phyloP scores from a whole-genome alignment of 2,797 vertebrate genomes.

The Sebastes ruberrimus region DNA sequence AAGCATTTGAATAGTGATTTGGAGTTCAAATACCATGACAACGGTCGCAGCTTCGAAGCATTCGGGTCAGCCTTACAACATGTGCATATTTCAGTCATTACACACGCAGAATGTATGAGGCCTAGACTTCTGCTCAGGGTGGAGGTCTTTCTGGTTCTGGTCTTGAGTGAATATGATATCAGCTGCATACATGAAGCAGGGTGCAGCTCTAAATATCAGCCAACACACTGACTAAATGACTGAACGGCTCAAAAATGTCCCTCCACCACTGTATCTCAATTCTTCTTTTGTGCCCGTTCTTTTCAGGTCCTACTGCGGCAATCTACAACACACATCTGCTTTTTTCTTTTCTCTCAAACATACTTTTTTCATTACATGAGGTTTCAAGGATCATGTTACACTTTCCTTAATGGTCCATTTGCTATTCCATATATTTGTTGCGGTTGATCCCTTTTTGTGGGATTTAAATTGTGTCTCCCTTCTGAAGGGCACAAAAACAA shows the following conservation, averaged over 20 bases:
- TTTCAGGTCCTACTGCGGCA: not conserved
- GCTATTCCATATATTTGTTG: not conserved
- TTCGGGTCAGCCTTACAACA: not conserved
- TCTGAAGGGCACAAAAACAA: not conserved
- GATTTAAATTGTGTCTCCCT: not conserved
- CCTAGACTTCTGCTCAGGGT: not conserved
- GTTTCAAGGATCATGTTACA: constrained; percentile 32
- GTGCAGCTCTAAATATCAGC: constrained; percentile 10
- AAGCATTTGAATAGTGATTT: no score
- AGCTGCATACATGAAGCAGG: not conserved
- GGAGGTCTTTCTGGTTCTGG: not conserved
- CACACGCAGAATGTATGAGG: not conserved
- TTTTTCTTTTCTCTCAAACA: constrained; percentile 8
- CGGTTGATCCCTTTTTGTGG: not conserved
- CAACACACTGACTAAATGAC: constrained; percentile 22
- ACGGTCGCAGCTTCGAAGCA: no score
- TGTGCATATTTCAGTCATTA: not conserved
- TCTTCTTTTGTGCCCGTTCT: not conserved
- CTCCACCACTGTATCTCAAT: not conserved
- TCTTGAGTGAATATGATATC: not conserved
- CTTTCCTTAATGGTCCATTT: not conserved
- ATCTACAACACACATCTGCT: constrained; percentile 15
- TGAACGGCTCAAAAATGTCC: constrained; percentile 19
- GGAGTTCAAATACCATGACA: no score
- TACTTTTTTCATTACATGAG: constrained; percentile 24